A percentile compares a stretch with the other conserved stretches of the same genome.
phyloP scores from a whole-genome alignment of 2,113 vertebrate genomes.

The Percopsis transmontana region DNA sequence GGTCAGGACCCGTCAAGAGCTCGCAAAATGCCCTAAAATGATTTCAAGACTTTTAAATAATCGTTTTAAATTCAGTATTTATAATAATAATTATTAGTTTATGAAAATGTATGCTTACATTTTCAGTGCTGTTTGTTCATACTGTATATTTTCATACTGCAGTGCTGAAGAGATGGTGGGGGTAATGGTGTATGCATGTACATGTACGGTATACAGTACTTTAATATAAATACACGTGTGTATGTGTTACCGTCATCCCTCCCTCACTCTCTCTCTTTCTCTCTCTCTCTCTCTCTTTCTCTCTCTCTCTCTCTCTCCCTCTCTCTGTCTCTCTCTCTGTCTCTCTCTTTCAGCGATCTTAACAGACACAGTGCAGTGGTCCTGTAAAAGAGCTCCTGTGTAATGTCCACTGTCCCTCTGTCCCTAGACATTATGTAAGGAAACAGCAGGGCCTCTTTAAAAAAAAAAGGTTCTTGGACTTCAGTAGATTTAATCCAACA shows the following conservation, averaged over 20 bases:
- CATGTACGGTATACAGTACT: neutral
- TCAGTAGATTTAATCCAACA: constrained; percentile 25
- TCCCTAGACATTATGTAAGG: constrained; percentile 53
- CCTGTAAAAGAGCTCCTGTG: constrained; percentile 49
- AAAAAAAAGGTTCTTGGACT: constrained; percentile 35
- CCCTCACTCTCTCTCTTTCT: neutral
- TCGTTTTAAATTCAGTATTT: too few relatives aligned
- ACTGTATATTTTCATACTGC: too few relatives aligned
- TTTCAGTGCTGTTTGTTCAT: too few relatives aligned
- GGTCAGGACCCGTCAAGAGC: too few relatives aligned
- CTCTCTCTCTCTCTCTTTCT: neutral
- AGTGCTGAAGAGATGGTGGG: too few relatives aligned
- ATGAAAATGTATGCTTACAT: too few relatives aligned
- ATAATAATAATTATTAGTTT: too few relatives aligned
- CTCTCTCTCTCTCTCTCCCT: neutral
- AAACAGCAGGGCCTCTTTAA: constrained; percentile 36
- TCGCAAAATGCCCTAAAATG: too few relatives aligned
- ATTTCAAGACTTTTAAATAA: too few relatives aligned
- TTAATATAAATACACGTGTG: neutral
- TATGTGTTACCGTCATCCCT: neutral
- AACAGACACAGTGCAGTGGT: constrained; percentile 50
- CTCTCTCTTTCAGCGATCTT: constrained; percentile 30
- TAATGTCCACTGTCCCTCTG: constrained; percentile 48
- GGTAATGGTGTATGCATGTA: neutral
- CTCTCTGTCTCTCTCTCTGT: constrained; percentile 3